Evolutionary conservation across 30 jellyfish, hydroid and myxozoan species (phyloP), one percentile per base, ranked within the genome.

Genomic region (Nemopilema nomurai): DNA sequence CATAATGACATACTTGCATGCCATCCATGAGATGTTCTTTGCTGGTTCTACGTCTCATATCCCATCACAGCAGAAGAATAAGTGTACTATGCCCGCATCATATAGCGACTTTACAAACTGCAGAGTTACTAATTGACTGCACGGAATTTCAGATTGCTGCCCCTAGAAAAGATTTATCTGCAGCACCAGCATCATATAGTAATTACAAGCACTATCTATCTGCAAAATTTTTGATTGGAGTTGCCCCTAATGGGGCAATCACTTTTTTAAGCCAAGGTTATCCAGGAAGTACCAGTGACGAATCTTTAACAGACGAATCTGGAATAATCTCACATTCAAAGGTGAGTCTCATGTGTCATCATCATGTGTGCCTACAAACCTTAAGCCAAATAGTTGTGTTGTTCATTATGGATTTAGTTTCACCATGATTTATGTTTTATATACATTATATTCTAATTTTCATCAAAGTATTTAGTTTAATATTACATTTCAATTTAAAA

Each of bases 231-330:
- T 66, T 78, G 18, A 69, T 69, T 66, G 90, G 84, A 33, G 74
- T 81, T 33, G 90, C 90, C 7, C 83, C 84, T 25, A 81, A 81
- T 81, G 82, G 77, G 20, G 80, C 29, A 17, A 69, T 69, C 13
- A 81, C 90, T 0, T 81, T 52, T 52, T 62, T 52, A 31, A 78
- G 88, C 25, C 31, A 57, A 23, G 49, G 62, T 49, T 57, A 51
- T 65, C 88, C 65, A 50, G 77, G 88, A n/a, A 16, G 64, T 13
- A 62, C 64, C 8, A 50, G 80, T 25, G 88, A 78, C 29, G 57
- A 57, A 66, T 30, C 18, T 28, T n/a, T 78, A 51, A 53, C 64
- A 4, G 41, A 70, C 25, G 19, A 69, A 51, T 81, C 82, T 20
- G 75, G 66, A 51, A 25, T 81, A 1, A 31, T 81, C 17, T 51